Evolutionary conservation across 2,797 vertebrate genomes (phyloP).

Genomic region (Taeniopygia guttata): DNA sequence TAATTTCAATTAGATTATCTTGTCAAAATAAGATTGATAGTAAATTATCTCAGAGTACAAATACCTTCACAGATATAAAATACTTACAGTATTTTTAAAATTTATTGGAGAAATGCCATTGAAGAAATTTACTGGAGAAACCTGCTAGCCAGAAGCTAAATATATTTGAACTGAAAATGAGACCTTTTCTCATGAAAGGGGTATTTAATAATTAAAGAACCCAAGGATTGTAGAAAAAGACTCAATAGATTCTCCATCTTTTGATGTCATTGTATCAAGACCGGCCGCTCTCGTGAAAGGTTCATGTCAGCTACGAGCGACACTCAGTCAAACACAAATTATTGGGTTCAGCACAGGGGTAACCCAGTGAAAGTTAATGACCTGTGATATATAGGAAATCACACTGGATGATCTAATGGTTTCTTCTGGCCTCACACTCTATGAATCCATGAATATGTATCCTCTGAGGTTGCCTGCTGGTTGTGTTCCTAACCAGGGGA

Average conservation of each 20-base stretch:
- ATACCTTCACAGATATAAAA: neutral
- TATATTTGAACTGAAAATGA: neutral
- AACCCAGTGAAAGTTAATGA: constrained; percentile 63
- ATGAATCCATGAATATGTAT: constrained; percentile 53
- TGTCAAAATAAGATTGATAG: neutral
- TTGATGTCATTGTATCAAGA: neutral
- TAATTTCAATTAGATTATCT: neutral
- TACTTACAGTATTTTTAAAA: neutral
- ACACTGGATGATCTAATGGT: constrained; percentile 61
- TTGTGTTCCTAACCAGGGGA: constrained; percentile 15
- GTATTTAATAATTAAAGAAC: neutral
- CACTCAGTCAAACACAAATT: constrained; percentile 4
- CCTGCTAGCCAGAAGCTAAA: neutral
- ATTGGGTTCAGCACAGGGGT: constrained; percentile 52
- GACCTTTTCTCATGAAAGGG: neutral
- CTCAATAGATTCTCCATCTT: neutral
- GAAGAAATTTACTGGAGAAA: neutral
- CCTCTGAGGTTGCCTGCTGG: constrained; percentile 32
- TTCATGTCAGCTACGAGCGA: neutral
- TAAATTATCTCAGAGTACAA: neutral
- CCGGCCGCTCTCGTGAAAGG: neutral
- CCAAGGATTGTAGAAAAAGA: neutral
- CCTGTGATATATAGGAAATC: constrained; percentile 60
- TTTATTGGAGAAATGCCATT: neutral
- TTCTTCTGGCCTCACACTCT: constrained; percentile 47